Evolutionary conservation across 2,888 invertebrate genomes (phyloP).

Genomic region (Pseudolycoriella hygida): DNA sequence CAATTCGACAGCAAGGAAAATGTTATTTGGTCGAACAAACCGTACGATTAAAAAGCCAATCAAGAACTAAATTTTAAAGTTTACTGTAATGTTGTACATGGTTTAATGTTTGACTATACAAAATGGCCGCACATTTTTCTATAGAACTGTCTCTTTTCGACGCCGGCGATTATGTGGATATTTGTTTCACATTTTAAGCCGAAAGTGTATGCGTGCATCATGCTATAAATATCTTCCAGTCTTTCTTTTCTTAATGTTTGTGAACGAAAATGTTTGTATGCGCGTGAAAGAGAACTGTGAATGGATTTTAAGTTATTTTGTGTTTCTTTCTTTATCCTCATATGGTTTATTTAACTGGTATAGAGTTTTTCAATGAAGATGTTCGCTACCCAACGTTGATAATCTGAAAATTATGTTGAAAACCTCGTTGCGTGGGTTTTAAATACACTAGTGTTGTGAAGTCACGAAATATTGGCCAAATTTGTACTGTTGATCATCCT

Average conservation of each 20-base stretch:
- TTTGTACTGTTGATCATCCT: too few species aligned
- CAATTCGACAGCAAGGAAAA: not conserved
- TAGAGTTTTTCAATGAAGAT: too few species aligned
- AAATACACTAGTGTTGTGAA: too few species aligned
- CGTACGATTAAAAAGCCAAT: constrained; percentile 11
- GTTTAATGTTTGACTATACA: not conserved
- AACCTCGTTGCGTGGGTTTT: too few species aligned
- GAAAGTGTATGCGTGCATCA: not conserved
- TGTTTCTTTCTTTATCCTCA: too few species aligned
- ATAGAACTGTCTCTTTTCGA: not conserved
- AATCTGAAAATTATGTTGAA: too few species aligned
- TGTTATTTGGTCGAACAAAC: constrained; percentile 5
- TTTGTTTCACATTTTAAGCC: not conserved
- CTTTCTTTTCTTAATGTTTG: not conserved
- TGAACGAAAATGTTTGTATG: not conserved
- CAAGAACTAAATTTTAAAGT: constrained; percentile 7
- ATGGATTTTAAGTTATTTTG: too few species aligned
- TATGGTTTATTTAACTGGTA: too few species aligned
- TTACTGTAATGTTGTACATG: constrained; percentile 2
- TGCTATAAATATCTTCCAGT: constrained; percentile 1
- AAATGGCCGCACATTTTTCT: not conserved
- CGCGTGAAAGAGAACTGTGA: too few species aligned
- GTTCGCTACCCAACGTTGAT: too few species aligned
- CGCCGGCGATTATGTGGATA: not conserved
- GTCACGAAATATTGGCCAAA: too few species aligned